phyloP scores from a whole-genome alignment of 2,888 invertebrate species.

The Scaptomyza polygonia region DNA sequence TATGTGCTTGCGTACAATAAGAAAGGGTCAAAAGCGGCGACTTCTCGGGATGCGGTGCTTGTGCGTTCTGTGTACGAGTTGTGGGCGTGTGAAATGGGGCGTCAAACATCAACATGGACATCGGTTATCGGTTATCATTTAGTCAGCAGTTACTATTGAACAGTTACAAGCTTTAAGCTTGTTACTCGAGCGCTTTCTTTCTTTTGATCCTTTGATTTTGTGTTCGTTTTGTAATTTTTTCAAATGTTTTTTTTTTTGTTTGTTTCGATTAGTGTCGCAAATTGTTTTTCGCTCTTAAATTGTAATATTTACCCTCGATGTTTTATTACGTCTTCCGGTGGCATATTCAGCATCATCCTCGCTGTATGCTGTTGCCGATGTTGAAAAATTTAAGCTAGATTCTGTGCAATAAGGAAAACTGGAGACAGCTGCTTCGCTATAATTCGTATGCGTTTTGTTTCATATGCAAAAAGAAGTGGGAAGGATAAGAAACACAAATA shows the following conservation, averaged over 20 bases:
- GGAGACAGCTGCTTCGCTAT: slow-evolving; percentile 84
- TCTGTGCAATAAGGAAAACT: slow-evolving; percentile 85
- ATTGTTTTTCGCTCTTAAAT: slow-evolving; percentile 63
- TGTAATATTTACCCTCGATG: slow-evolving; percentile 87
- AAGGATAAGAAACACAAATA: slow-evolving; percentile 79
- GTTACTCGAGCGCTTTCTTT: slow-evolving; percentile 53
- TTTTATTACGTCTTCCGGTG: slow-evolving; percentile 89
- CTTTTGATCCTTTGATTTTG: slow-evolving; percentile 75
- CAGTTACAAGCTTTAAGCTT: slow-evolving; percentile 25
- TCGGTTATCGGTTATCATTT: slow-evolving; percentile 22
- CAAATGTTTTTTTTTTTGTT: not conserved
- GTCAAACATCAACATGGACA: slow-evolving; percentile 39
- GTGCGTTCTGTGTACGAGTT: slow-evolving; percentile 44
- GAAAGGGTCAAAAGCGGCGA: slow-evolving; percentile 73
- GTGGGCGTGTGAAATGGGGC: slow-evolving; percentile 44
- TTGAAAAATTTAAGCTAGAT: slow-evolving; percentile 88
- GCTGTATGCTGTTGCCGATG: slow-evolving; percentile 86
- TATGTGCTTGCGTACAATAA: slow-evolving; percentile 58
- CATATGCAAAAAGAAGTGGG: slow-evolving; percentile 78
- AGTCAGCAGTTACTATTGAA: slow-evolving; percentile 20
- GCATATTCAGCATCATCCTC: slow-evolving; percentile 91
- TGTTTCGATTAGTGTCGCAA: slow-evolving; percentile 52
- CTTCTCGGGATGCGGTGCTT: slow-evolving; percentile 41
- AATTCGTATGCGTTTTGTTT: slow-evolving; percentile 69
- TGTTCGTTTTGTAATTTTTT: slow-evolving; percentile 12